Evolutionary conservation across 2,888 invertebrate species (phyloP), one percentile per base, ranked within the genome.

Genomic region (Graphium colonna): DNA sequence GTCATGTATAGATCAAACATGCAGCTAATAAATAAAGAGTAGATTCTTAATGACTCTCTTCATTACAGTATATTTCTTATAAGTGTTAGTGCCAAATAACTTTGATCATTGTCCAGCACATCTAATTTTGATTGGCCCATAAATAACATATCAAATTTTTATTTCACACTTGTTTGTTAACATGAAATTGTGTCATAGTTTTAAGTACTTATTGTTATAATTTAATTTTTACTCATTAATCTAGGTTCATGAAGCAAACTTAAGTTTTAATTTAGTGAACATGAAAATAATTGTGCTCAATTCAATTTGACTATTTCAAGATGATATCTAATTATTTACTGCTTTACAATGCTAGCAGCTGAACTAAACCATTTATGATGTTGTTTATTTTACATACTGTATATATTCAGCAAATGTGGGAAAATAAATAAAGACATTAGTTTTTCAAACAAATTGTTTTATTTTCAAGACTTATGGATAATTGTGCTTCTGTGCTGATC

Each of bases 381-480:
- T 43, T 38, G 38, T 28, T 51, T 38, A 43, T 28, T 51, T 28
- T 40, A n/a, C 18, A 48, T 56, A 42, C 47, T 43, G 16, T 57
- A 54, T 60, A 56, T 47, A 59, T 62, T 59, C 65, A 67, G 39
- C n/a, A n/a, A n/a, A 46, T 41, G 12, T 18, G 39, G 42, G 55
- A 58, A 73, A 79, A 82, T 73, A 64, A 79, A 84, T 43, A 79
- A 71, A 77, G 72, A 71, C 65, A 69, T 68, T 73, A 75, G 74
- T 79, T 82, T 83, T 86, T 74, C 66, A 77, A 82, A 75, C 72
- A 77, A 75, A 72, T 63, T 60, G 63, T 84, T 84, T 85, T 79
- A 81, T 82, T 80, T 62, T 60, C 57, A 76, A 73, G 73, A 70
- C 76, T 79, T 81, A 82, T 66, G 74, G 70, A 73, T 74, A 73